A percentile compares a stretch with the other conserved stretches of the same genome.
These are phyloP conservation scores for Trinectes maculatus DNA, from an alignment of 2,113 vertebrate species.

Conservation along the genomic window DNA sequence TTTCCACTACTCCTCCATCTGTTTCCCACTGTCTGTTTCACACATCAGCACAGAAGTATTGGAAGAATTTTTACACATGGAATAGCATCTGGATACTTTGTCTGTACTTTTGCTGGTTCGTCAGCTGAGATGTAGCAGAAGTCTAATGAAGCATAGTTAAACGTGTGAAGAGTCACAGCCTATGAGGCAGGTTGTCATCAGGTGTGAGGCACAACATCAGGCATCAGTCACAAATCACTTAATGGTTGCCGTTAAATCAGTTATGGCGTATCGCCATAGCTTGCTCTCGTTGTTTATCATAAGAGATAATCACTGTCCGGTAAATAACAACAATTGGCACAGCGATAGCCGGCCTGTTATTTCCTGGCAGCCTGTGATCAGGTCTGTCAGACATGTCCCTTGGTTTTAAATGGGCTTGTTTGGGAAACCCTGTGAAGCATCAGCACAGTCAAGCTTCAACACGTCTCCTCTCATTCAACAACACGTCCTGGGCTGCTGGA, in stretches of 20 bases:
- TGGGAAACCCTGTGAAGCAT: slow-evolving; percentile 54
- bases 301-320: not conserved
- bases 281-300: not conserved
- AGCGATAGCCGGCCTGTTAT: slow-evolving; percentile 40
- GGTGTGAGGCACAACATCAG: slow-evolving; percentile 35
- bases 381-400: slow-evolving; percentile 38
- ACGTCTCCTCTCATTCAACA: slow-evolving; percentile 64
- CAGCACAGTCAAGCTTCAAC: slow-evolving; percentile 74
- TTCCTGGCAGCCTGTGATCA: slow-evolving; percentile 51
- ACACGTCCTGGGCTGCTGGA: slow-evolving; percentile 44
- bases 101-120: not conserved
- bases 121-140: not conserved
- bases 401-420: slow-evolving; percentile 61
- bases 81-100: slow-evolving; percentile 37
- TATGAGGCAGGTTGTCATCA: slow-evolving; percentile 16
- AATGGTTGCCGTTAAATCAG: not conserved
- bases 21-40: slow-evolving; percentile 1
- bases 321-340: slow-evolving; percentile 19
- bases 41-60: slow-evolving; percentile 46
- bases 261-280: not conserved
- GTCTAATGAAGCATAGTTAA: not conserved
- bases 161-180: not conserved
- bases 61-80: slow-evolving; percentile 45
- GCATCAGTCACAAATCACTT: not conserved
- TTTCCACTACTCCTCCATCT: not conserved